Percentiles rank a stretch among this genome's conserved stretches.
These are phyloP conservation scores for Miichthys miiuy DNA, from an alignment of 2,797 vertebrate genomes.

Conservation along the genomic window DNA sequence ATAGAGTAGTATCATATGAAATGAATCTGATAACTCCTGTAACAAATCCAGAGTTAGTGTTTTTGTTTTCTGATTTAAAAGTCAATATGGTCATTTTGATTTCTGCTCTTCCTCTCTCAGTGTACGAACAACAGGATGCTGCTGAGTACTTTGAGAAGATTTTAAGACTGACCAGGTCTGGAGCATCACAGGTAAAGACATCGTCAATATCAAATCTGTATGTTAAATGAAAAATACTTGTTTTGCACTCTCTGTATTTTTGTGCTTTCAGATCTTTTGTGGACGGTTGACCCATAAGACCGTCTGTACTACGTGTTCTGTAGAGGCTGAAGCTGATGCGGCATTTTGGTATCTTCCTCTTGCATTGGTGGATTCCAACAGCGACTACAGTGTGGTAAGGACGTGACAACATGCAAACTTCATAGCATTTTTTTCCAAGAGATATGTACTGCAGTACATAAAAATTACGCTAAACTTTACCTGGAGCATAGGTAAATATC, in stretches of 20 bases:
- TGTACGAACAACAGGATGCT: slow-evolving; percentile 75
- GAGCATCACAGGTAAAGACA: slow-evolving; percentile 62
- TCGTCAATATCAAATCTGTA: background rate
- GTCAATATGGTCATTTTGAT: background rate
- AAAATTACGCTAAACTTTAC: background rate
- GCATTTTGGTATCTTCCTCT: slow-evolving; percentile 77
- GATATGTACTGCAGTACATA: no score
- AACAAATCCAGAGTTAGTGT: no score
- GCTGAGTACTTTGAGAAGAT: slow-evolving; percentile 82
- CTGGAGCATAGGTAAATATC: background rate
- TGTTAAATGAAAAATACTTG: background rate
- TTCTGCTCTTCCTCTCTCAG: slow-evolving; percentile 28
- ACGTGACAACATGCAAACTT: background rate
- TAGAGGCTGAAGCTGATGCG: background rate
- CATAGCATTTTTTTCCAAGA: background rate
- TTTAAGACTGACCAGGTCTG: slow-evolving; percentile 52
- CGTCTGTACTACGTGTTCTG: slow-evolving; percentile 17
- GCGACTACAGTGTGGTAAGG: slow-evolving; percentile 72
- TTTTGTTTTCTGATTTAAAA: no score
- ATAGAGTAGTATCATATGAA: background rate
- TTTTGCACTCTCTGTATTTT: background rate
- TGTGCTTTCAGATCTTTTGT: slow-evolving; percentile 72
- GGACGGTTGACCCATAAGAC: slow-evolving; percentile 63
- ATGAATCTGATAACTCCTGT: background rate
- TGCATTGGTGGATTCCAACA: slow-evolving; percentile 28